A percentile compares a stretch with the other conserved stretches of the same genome.
Evolutionary conservation across 2,113 vertebrate species (phyloP).

Genomic region (Forbesichthys papilliferus): DNA sequence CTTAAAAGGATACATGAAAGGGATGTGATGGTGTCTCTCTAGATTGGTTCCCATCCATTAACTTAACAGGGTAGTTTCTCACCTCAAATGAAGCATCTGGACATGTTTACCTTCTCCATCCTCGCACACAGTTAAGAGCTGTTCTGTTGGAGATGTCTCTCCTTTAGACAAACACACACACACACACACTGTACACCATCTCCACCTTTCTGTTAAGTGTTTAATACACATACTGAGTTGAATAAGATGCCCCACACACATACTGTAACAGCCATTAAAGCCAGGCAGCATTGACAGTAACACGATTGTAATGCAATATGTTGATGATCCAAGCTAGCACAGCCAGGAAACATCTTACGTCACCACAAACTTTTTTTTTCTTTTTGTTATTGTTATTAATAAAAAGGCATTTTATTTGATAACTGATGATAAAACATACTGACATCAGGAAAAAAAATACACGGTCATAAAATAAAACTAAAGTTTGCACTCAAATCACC

Average conservation of each 20-base stretch:
- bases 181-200: not conserved
- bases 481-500: no score
- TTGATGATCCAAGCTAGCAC: not conserved
- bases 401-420: no score
- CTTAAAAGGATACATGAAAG: not conserved
- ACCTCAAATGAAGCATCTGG: conserved; percentile 14
- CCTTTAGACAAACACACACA: not conserved
- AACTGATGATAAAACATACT: no score
- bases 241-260: not conserved
- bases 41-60: not conserved
- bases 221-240: not conserved
- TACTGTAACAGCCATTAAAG: not conserved
- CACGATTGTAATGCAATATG: not conserved
- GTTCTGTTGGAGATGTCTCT: not conserved
- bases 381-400: no score
- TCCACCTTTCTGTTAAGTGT: not conserved
- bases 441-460: no score
- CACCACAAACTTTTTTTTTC: not conserved
- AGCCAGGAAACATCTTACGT: not conserved
- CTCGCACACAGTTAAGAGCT: not conserved
- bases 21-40: not conserved
- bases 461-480: no score
- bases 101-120: conserved; percentile 5
- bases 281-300: no score
- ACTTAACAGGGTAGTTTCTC: not conserved